Base-by-base conservation (phyloP, 1,140 invertebrate species). In the Odontomachus brunneus region DNA sequence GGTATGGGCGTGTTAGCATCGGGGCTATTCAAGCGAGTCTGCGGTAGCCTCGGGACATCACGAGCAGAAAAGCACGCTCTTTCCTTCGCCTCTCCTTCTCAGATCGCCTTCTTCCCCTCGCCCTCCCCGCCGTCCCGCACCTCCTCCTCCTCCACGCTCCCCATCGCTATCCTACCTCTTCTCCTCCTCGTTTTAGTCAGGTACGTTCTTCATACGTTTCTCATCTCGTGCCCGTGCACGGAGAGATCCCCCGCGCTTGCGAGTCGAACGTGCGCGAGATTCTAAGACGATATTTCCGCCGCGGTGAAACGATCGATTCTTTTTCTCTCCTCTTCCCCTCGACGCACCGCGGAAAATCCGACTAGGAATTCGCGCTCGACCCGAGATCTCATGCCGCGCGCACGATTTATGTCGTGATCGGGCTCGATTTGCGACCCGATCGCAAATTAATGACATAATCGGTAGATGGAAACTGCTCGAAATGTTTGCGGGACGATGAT, bases 1-100 rank as follows among this genome's bases (percentile, higher is more conserved):
- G 90, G 91, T 88, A 89, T 90, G 90, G 91, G 91, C 90, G 90
- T 91, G 89, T 90, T 89, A 78, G 88, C 75, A 67, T 87, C 80
- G 74, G 62, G 86, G 82, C 86, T 91, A 90, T 90, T 88, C 86
- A 86, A 90, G 87, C 84, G 89, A 89, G 89, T 89, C 88, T 75
- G 90, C 90, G 88, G 92, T 93, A 93, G 92, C 93, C 92, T 88
- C 92, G 85, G 91, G 93, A 92, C 90, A 93, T 94, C 92, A 93
- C 92, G 92, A 93, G 90, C 83, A 53, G 74, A 83, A 81, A 89
- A 71, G 67, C 84, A 78, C 83, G 71, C 38, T 88, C 87, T 89
- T 72, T 81, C 59, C 73, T 86, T 84, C 72, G 51, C 48, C 57
- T 71, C 67, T 73, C 55, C 66, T 22, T 33, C 81, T 76, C 48